phyloP scores from a whole-genome alignment of 2,888 invertebrate species.

The Unio pictorum region DNA sequence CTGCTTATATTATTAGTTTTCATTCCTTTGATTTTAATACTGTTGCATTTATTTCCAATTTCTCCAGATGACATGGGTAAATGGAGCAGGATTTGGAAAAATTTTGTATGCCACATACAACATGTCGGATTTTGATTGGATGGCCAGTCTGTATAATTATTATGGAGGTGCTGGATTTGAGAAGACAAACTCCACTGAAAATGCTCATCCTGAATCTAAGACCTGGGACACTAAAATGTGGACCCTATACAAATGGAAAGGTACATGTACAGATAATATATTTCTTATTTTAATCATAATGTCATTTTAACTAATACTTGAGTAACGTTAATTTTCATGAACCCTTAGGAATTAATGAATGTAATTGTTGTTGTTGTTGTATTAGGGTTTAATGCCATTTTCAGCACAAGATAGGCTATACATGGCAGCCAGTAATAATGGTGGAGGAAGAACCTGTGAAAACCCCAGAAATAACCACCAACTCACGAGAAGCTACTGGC shows the following conservation, averaged over 20 bases:
- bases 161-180: conserved; percentile 40
- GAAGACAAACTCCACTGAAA: conserved; percentile 59
- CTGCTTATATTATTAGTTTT: too few relatives aligned
- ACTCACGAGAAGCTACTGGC: too few relatives aligned
- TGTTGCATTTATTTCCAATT: not conserved
- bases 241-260: conserved; percentile 34
- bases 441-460: too few relatives aligned
- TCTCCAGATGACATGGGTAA: conserved; percentile 45
- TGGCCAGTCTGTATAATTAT: conserved; percentile 55
- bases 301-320: not conserved
- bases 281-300: not conserved
- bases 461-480: too few relatives aligned
- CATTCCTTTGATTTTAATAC: too few relatives aligned
- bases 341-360: too few relatives aligned
- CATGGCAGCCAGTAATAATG: too few relatives aligned
- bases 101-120: conserved; percentile 61
- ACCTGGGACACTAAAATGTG: conserved; percentile 46
- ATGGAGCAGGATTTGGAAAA: conserved; percentile 36
- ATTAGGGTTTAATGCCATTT: too few relatives aligned
- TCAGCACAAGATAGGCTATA: too few relatives aligned
- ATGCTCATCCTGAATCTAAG: conserved; percentile 56
- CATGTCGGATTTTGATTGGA: conserved; percentile 56
- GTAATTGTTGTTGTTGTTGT: too few relatives aligned
- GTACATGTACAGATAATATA: conserved; percentile 13
- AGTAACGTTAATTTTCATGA: too few relatives aligned